Conservation (phyloP, 2,797 vertebrate genomes). For the Cyclopterus lumpus region DNA sequence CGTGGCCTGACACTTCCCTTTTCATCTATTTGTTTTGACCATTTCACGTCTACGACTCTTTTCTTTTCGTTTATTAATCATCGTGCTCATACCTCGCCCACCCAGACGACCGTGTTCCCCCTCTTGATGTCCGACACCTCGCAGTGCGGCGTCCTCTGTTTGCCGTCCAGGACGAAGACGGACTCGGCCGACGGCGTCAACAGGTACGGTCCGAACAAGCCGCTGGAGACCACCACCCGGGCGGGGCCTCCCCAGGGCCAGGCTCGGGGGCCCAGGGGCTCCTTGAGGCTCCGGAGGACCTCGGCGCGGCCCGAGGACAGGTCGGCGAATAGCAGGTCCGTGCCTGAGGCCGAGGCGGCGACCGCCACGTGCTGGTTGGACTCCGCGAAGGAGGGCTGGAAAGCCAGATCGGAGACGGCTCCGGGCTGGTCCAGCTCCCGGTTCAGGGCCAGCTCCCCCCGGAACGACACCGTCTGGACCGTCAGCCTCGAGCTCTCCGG, state of each 20-base stretch:
- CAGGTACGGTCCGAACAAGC: constrained; percentile 94
- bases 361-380: constrained; percentile 89
- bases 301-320: constrained; percentile 87
- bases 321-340: constrained; percentile 90
- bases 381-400: constrained; percentile 91
- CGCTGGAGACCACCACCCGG: constrained; percentile 90
- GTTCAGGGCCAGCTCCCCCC: constrained; percentile 85
- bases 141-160: constrained; percentile 90
- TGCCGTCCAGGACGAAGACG: constrained; percentile 91
- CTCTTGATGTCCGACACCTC: constrained; percentile 93
- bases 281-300: constrained; percentile 87
- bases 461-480: constrained; percentile 88
- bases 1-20: constrained; percentile 79
- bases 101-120: constrained; percentile 94
- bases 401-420: constrained; percentile 88
- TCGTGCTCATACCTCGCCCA: constrained; percentile 98
- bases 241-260: constrained; percentile 89
- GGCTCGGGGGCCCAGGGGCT: constrained; percentile 82
- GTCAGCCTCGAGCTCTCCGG: constrained; percentile 75
- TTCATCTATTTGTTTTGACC: constrained; percentile 12
- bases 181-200: constrained; percentile 90
- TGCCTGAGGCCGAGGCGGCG: constrained; percentile 85
- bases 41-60: constrained; percentile 62
- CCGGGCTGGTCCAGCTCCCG: constrained; percentile 78
- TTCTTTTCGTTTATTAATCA: too few species aligned